Percentiles rank a stretch among this genome's conserved stretches.
phyloP scores from a whole-genome alignment of 1,140 invertebrate genomes.

The Pygmarrhopalites habei region DNA sequence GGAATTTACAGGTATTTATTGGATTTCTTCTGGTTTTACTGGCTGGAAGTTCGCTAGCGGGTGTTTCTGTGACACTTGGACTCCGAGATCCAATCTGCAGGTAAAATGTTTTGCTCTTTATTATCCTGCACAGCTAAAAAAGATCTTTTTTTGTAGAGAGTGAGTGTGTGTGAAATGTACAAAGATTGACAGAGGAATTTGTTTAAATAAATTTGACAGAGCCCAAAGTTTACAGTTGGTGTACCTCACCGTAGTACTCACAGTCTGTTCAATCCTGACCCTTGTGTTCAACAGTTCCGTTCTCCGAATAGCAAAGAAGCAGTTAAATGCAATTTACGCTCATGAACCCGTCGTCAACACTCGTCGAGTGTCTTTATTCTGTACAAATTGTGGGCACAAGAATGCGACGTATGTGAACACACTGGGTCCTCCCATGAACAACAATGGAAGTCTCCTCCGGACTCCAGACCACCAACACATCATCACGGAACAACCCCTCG shows the following conservation, averaged over 20 bases:
- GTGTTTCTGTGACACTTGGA: conserved; percentile 29
- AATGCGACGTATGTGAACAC: conserved; percentile 37
- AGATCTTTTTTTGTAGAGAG: too few species aligned
- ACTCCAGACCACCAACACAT: too few species aligned
- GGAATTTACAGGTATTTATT: conserved; percentile 25
- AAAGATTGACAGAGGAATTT: too few species aligned
- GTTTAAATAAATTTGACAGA: too few species aligned
- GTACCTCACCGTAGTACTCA: conserved; percentile 34
- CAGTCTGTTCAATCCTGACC: conserved; percentile 37
- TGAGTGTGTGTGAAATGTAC: too few species aligned
- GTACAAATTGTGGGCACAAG: conserved; percentile 36
- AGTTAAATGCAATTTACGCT: conserved; percentile 38
- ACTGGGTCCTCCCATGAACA: background rate
- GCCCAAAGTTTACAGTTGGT: conserved; percentile 35
- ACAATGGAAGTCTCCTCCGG: too few species aligned
- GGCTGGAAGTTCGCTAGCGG: conserved; percentile 22
- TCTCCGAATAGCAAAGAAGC: conserved; percentile 35
- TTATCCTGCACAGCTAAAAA: too few species aligned
- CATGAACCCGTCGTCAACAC: conserved; percentile 14
- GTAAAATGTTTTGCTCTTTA: too few species aligned
- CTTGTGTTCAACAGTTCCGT: conserved; percentile 38
- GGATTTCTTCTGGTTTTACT: conserved; percentile 37
- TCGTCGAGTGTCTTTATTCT: conserved; percentile 32
- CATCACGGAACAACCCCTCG: background rate
- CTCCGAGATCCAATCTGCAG: conserved; percentile 33